Base-by-base conservation (phyloP, 2,888 invertebrate species). In the Luperina nickerlii region DNA sequence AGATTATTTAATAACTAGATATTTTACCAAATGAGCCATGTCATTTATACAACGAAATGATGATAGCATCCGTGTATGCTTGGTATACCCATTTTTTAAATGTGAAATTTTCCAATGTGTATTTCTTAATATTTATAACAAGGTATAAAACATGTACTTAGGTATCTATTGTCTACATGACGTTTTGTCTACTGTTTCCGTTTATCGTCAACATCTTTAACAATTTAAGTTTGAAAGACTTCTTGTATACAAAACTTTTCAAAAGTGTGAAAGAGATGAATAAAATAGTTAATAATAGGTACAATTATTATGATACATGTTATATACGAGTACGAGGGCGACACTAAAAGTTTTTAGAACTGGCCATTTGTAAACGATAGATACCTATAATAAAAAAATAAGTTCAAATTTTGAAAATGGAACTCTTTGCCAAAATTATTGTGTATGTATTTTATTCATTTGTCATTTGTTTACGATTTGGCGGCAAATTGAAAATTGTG, bases 91-190 rank as follows among this genome's bases (percentile, higher is more conserved):
- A 60, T 42, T 79, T 78, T 70, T 38, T 60, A 86, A 87, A 54
- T 85, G 84, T 84, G 54, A 89, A 90, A 88, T 91, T 88, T 88
- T 88, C 88, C 89, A 85, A 90, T 67, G 67, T 42, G 13, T 42
- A 45, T 6, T 18, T n/a, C 9, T 18, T 9, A n/a, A 48, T 38
- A 38, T 27, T 27, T 51, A 69, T 7, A 48, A n/a, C n/a, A n/a
- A n/a, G n/a, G n/a, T n/a, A n/a, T n/a, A n/a, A n/a, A n/a, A 51
- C 15, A 15, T 15, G 32, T 32, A 45, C 24, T 57, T 24, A 32
- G 32, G 32, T 32, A 32, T 32, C 24, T 57, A 24, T 45, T 27
- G 11, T 27, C 45, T 68, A 27, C 7, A 48, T 68, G 20, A 57
- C 54, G 27, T n/a, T 9, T 15, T 24, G 38, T 48, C 20, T 13